Base-by-base conservation (phyloP, 2,797 vertebrate species). In the Cynodonichthys magdalenae region DNA sequence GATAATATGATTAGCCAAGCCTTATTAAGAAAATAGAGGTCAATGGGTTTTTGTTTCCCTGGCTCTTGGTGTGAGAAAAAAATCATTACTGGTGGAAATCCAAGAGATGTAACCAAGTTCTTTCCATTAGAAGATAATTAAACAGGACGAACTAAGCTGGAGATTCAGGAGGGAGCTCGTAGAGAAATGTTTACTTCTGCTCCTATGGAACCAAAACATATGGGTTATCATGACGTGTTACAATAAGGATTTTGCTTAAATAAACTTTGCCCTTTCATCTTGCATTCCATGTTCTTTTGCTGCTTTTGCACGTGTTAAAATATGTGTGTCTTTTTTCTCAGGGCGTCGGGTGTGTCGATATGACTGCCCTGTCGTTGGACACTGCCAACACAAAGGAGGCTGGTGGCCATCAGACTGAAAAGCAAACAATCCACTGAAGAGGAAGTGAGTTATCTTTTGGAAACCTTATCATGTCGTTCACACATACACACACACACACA, bases 401-500 rank as follows among this genome's bases (percentile, higher is more conserved):
- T 52, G 59, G 69, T 83, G 78, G 77, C 74, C 87, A 92, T 91
- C 87, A 93, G 91, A 93, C 90, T 88, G 87, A 89, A 92, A 92
- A 81, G 64, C 70, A 92, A 92, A 92, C 87, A 90, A 67, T 74
- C 72, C 61, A 36, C 69, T 75, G 71, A 79, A 87, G 63, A 90
- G 85, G 86, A 92, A 91, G 68, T 88, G 78, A 83, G 79, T 84
- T 87, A 75, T 83, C 59, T 79, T 85, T 86, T 85, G 76, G 76
- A 67, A 74, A 80, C 77, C 73, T 81, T 83, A 85, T 82, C 79
- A 73, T 80, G 70, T 70, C 70, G 56, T 69, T 66, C 41, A 53
- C 67, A 74, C 67, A 45, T 68, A 71, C 57, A 59, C 70, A 65
- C 47, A 71, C 31, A 9, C 31, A 34, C 31, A 34, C 31, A 24